Conservation (phyloP, 2,113 vertebrate genomes). For the Pygoscelis adeliae region DNA sequence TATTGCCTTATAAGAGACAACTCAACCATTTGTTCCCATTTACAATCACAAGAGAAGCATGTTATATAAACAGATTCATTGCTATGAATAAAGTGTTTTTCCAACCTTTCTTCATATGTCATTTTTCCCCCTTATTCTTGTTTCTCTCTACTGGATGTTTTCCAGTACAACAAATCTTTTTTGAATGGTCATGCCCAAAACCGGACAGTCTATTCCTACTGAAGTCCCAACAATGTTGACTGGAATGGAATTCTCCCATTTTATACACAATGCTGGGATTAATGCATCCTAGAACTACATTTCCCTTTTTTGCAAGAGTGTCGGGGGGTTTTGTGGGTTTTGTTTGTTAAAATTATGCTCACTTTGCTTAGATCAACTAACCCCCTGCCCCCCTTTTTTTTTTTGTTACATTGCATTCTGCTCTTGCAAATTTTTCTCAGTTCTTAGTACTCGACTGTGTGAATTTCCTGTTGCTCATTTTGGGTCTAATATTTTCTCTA, state of each 20-base stretch:
- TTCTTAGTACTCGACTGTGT: background rate
- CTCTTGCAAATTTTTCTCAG: background rate
- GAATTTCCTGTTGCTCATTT: background rate
- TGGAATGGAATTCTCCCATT: background rate
- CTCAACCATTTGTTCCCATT: background rate
- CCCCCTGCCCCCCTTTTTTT: background rate
- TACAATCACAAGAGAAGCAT: background rate
- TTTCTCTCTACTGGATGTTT: background rate
- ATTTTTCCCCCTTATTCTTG: background rate
- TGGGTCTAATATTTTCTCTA: background rate
- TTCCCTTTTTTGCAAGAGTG: background rate
- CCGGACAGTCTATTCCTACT: background rate
- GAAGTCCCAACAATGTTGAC: background rate
- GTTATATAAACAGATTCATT: background rate
- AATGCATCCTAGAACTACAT: background rate
- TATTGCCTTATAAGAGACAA: background rate
- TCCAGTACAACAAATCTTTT: background rate
- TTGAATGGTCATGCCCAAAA: background rate
- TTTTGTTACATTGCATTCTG: background rate
- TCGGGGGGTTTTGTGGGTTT: fast-evolving
- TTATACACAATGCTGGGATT: background rate
- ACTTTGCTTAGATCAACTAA: background rate
- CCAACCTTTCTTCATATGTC: background rate
- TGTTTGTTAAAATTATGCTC: background rate
- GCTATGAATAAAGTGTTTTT: background rate